Base-by-base conservation (phyloP, 1,140 invertebrate species). In the Plutomurus gul region DNA sequence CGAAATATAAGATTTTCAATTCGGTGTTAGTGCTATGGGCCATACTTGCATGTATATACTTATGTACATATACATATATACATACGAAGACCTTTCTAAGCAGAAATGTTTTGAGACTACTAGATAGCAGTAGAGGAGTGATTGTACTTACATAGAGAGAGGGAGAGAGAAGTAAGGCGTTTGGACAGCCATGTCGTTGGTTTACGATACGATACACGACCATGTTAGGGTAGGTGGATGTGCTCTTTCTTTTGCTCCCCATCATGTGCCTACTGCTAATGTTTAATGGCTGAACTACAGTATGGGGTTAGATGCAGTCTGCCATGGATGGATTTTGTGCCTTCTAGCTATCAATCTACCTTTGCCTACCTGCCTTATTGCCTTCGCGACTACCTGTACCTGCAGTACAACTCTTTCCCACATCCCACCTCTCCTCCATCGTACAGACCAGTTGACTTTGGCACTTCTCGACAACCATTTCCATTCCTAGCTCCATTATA, bases 291-390 rank as follows among this genome's bases (percentile, higher is more conserved):
- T 33, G 56, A 36, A 30, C 56, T 16, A 65, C 18, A 65, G 56
- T 65, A n/a, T 65, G 18, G 27, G n/a, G 25, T 65, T 65, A 33
- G 56, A 65, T 65, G 56, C 56, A 65, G 25, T 65, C 25, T 65
- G 56, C 56, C 56, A 30, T 65, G 56, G 56, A 65, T 65, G 36
- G 56, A 16, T 65, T 65, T 33, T 65, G 27, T 65, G 56, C 56
- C 56, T 65, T 65, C 30, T 36, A 65, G 56, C 56, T 65, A 65
- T 65, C 56, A 65, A 65, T 65, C 56, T 65, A 65, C 56, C 56
- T 65, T 65, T 65, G 56, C 56, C 56, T 65, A 65, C 56, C 56
- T 65, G 56, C 56, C 56, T 65, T 65, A 65, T 60, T 65, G 56
- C 56, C 56, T 65, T 60, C 33, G 27, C 27, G 22, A 36, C 27